A percentile compares a stretch with the other conserved stretches of the same genome.
These are phyloP conservation scores for Drosophila kohkoa DNA, from an alignment of 1,140 invertebrate species.

Conservation along the genomic window DNA sequence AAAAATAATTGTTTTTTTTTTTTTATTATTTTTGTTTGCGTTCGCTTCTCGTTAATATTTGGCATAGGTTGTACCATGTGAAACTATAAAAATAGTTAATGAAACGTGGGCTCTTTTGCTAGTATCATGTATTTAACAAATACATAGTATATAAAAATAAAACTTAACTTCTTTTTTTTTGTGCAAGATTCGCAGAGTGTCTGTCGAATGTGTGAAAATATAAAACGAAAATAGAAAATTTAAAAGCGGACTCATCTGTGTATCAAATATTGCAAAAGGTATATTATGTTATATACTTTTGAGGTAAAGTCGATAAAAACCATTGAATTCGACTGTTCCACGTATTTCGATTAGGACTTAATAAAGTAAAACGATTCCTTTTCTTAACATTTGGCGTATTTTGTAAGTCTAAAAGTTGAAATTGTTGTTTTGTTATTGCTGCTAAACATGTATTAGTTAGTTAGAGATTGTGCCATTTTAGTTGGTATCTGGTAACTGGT, in stretches of 20 bases:
- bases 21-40: conserved; percentile 67
- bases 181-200: conserved; percentile 11
- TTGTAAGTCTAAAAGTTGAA: conserved; percentile 76
- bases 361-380: conserved; percentile 56
- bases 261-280: not conserved
- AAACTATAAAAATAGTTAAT: conserved; percentile 73
- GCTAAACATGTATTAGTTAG: conserved; percentile 58
- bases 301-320: not conserved
- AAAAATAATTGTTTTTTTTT: conserved; percentile 71
- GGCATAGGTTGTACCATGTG: conserved; percentile 70
- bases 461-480: conserved; percentile 67
- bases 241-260: not conserved
- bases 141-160: conserved; percentile 45
- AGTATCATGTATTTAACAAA: conserved; percentile 43
- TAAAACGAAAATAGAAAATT: not conserved
- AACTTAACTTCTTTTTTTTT: conserved; percentile 33
- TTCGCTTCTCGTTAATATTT: conserved; percentile 62
- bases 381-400: conserved; percentile 71
- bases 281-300: not conserved
- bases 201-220: conserved; percentile 8
- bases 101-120: conserved; percentile 63
- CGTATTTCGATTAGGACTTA: not conserved
- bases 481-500: conserved; percentile 31
- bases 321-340: not conserved
- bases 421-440: conserved; percentile 50